Evolutionary conservation across 1,140 invertebrate genomes (phyloP).

Genomic region (Bombus fervidus): DNA sequence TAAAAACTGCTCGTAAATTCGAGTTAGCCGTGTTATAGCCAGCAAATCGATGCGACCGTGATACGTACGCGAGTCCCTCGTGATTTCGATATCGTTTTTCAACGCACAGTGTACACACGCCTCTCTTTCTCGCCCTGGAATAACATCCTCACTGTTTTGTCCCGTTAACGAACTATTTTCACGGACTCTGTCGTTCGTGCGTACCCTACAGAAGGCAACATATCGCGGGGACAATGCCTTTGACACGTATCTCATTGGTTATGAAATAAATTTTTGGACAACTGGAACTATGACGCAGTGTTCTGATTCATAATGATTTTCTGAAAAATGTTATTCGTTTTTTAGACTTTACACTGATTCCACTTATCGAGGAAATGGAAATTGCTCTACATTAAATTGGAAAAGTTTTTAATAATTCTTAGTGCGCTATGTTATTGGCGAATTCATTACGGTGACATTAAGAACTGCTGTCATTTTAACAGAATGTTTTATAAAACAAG

Average conservation of each 20-base stretch:
- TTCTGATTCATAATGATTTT: background rate
- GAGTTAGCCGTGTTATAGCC: conserved; percentile 36
- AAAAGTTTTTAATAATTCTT: too few species aligned
- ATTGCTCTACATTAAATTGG: background rate
- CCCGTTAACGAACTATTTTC: conserved; percentile 44
- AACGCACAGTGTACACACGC: background rate
- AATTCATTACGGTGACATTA: background rate
- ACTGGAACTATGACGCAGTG: too few species aligned
- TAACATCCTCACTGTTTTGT: conserved; percentile 1
- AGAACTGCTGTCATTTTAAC: background rate
- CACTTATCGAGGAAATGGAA: too few species aligned
- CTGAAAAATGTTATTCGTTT: background rate
- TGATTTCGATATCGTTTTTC: conserved; percentile 44
- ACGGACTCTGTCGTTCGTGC: too few species aligned
- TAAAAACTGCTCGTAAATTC: conserved; percentile 52
- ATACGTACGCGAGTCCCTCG: conserved; percentile 12
- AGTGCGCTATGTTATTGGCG: background rate
- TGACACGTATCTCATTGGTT: background rate
- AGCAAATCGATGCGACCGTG: conserved; percentile 34
- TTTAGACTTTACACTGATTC: too few species aligned
- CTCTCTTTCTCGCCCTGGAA: background rate
- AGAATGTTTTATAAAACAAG: background rate
- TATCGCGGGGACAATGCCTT: background rate
- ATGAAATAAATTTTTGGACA: background rate
- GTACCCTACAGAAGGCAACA: background rate